phyloP scores from a whole-genome alignment of 30 jellyfish, hydroid and myxozoan species.

The Sanderia malayensis region DNA sequence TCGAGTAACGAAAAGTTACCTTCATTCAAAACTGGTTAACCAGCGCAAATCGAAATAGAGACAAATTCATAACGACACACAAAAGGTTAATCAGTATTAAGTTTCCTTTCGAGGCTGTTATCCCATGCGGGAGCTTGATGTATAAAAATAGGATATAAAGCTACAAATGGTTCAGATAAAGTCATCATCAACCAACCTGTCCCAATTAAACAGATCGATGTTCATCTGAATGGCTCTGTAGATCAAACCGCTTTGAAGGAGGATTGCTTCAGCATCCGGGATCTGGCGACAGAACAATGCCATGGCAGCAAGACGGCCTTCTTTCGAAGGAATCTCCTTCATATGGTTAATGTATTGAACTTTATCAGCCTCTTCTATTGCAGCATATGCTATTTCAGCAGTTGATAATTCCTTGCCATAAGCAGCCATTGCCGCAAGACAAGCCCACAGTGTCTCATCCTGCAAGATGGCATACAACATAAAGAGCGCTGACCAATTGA shows the following conservation, averaged over 20 bases:
- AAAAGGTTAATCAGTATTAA: no score
- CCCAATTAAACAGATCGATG: conserved; percentile 96
- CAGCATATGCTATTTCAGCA: conserved; percentile 99
- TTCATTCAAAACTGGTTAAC: no score
- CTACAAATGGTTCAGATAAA: no score
- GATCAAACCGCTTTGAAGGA: conserved; percentile 85
- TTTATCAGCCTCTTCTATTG: conserved; percentile 96
- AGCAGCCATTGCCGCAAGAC: conserved; percentile 99
- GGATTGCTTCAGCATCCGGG: conserved; percentile 94
- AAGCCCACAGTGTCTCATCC: conserved; percentile 98
- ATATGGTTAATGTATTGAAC: conserved; percentile 86
- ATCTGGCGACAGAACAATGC: conserved; percentile 92
- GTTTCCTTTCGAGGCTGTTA: no score
- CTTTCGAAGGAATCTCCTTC: conserved; percentile 93
- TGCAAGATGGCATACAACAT: no score
- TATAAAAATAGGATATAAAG: no score
- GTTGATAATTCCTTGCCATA: conserved; percentile 84
- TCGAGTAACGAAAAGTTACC: no score
- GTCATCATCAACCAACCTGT: conserved; percentile 82
- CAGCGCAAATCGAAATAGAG: no score
- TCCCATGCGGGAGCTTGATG: no score
- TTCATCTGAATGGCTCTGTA: conserved; percentile 99
- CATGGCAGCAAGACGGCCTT: conserved; percentile 97
- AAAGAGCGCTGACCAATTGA: no score
- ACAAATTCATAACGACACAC: no score